Evolutionary conservation across 1,140 invertebrate genomes (phyloP).

Genomic region (Atta cephalotes): DNA sequence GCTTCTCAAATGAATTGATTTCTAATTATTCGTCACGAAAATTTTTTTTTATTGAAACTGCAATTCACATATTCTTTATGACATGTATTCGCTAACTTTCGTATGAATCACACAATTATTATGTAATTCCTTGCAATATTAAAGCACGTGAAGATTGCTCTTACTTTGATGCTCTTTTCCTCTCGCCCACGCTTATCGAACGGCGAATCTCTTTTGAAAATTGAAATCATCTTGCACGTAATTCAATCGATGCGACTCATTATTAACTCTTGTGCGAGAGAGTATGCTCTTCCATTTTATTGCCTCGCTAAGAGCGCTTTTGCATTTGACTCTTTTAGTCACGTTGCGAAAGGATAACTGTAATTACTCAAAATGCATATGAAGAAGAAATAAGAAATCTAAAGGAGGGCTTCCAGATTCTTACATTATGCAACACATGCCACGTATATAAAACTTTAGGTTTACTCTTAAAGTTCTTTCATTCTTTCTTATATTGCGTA

Average conservation of each 20-base stretch:
- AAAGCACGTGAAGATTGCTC: neutral
- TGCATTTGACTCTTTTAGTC: constrained; percentile 16
- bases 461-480: neutral
- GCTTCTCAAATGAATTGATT: neutral
- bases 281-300: constrained; percentile 37
- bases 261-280: constrained; percentile 19
- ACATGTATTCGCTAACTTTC: neutral
- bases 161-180: constrained; percentile 4
- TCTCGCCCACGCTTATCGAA: neutral
- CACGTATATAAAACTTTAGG: neutral
- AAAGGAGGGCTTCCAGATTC: neutral
- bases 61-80: neutral
- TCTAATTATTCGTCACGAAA: neutral
- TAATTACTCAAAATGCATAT: neutral
- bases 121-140: constrained; percentile 15
- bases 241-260: constrained; percentile 39
- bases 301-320: constrained; percentile 11
- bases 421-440: neutral
- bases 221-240: constrained; percentile 50
- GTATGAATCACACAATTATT: neutral
- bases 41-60: neutral
- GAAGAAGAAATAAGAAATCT: neutral
- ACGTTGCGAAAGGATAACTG: neutral
- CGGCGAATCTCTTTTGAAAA: constrained; percentile 23
- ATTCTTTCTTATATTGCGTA: neutral